Evolutionary conservation across 2,888 invertebrate genomes (phyloP).

Genomic region (Lepetodrilus schrolli): DNA sequence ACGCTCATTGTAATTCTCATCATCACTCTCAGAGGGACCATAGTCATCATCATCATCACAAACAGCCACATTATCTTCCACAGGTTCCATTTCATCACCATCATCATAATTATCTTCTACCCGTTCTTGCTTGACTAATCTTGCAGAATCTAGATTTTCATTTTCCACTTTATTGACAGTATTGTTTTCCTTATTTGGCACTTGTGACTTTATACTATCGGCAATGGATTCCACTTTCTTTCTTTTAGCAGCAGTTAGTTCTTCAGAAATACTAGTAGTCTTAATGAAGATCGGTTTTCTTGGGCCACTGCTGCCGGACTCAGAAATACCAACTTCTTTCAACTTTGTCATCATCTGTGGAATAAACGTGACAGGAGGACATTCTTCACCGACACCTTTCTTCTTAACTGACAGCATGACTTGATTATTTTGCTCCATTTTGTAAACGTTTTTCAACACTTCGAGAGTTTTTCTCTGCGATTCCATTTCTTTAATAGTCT

Average conservation of each 20-base stretch:
- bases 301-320: neutral
- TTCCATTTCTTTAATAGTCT: slow-evolving; percentile 29
- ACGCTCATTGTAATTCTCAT: neutral
- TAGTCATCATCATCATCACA: neutral
- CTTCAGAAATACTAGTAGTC: neutral
- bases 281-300: neutral
- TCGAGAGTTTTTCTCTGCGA: slow-evolving; percentile 24
- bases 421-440: slow-evolving; percentile 32
- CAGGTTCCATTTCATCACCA: neutral
- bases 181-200: neutral
- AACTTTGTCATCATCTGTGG: neutral
- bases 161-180: neutral
- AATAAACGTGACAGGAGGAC: neutral
- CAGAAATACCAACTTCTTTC: neutral
- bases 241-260: slow-evolving; percentile 9
- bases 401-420: neutral
- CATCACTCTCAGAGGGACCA: neutral
- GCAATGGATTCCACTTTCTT: slow-evolving; percentile 14
- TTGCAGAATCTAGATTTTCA: neutral
- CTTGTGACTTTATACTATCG: neutral
- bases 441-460: slow-evolving; percentile 31
- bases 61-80: too few species aligned
- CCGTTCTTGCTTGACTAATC: neutral
- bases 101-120: neutral
- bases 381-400: neutral